A percentile compares a stretch with the other conserved stretches of the same genome.
These are phyloP conservation scores for Esox masquinongy DNA, from an alignment of 2,797 vertebrate species.

Conservation along the genomic window DNA sequence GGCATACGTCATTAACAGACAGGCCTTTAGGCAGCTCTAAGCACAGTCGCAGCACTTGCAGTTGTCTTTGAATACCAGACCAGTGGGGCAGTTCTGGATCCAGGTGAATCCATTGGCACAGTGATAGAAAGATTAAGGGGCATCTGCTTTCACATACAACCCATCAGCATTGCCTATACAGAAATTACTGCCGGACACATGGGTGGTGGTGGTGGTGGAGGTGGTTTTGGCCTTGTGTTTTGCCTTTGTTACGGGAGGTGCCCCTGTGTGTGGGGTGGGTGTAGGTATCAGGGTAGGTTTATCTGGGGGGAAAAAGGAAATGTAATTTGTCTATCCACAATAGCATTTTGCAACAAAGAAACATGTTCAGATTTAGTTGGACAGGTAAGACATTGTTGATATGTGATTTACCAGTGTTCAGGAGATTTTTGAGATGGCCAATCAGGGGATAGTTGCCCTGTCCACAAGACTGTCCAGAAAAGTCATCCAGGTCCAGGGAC, in stretches of 20 bases:
- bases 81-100: not conserved
- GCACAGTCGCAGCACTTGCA: conserved; percentile 64
- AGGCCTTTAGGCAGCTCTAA: not conserved
- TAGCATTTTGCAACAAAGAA: too few species aligned
- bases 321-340: too few species aligned
- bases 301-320: conserved; percentile 20
- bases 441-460: conserved; percentile 71
- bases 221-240: not conserved
- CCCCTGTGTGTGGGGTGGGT: not conserved
- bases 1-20: not conserved
- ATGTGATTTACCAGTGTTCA: not conserved
- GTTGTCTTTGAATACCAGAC: conserved; percentile 38
- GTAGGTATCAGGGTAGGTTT: conserved; percentile 29
- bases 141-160: conserved; percentile 35
- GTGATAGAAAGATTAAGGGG: conserved; percentile 45
- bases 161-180: conserved; percentile 59
- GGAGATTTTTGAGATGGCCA: conserved; percentile 29
- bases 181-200: conserved; percentile 38
- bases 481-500: conserved; percentile 75
- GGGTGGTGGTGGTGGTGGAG: conserved; percentile 27
- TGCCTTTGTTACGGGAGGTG: not conserved
- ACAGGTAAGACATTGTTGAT: not conserved
- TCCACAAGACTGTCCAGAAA: conserved; percentile 69
- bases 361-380: not conserved
- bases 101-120: conserved; percentile 37